Conservation (phyloP, 2,797 vertebrate species). For the Macroramphosus scolopax region DNA sequence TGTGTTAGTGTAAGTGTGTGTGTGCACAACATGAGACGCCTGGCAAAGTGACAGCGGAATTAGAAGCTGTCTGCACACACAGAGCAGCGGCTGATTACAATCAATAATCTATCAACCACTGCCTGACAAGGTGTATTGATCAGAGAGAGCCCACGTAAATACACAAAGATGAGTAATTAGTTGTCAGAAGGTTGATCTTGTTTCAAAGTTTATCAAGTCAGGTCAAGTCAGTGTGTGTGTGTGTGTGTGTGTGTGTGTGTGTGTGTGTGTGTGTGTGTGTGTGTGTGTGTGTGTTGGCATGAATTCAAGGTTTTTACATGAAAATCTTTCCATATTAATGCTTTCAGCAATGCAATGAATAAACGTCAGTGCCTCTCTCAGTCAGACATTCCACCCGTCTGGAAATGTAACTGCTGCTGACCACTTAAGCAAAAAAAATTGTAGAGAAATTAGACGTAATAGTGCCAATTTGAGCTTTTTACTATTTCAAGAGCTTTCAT, state of each 20-base stretch:
- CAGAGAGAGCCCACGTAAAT: slow-evolving; percentile 15
- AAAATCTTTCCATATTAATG: too few species aligned
- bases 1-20: slow-evolving; percentile 5
- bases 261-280: not conserved
- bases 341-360: too few species aligned
- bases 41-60: slow-evolving; percentile 56
- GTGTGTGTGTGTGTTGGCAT: too few species aligned
- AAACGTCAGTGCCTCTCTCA: too few species aligned
- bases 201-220: slow-evolving; percentile 13
- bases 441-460: too few species aligned
- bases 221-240: slow-evolving; percentile 1
- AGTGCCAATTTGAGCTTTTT: too few species aligned
- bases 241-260: slow-evolving; percentile 12
- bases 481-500: too few species aligned
- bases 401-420: too few species aligned
- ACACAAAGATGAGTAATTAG: slow-evolving; percentile 13
- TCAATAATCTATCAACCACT: slow-evolving; percentile 69
- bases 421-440: too few species aligned
- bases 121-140: slow-evolving; percentile 62
- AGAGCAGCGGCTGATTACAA: slow-evolving; percentile 62
- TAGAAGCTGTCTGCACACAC: slow-evolving; percentile 57
- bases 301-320: too few species aligned
- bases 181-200: slow-evolving; percentile 12
- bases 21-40: slow-evolving; percentile 18
- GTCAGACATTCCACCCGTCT: too few species aligned